phyloP scores from a whole-genome alignment of 2,113 vertebrate genomes.

The Gadus chalcogrammus region DNA sequence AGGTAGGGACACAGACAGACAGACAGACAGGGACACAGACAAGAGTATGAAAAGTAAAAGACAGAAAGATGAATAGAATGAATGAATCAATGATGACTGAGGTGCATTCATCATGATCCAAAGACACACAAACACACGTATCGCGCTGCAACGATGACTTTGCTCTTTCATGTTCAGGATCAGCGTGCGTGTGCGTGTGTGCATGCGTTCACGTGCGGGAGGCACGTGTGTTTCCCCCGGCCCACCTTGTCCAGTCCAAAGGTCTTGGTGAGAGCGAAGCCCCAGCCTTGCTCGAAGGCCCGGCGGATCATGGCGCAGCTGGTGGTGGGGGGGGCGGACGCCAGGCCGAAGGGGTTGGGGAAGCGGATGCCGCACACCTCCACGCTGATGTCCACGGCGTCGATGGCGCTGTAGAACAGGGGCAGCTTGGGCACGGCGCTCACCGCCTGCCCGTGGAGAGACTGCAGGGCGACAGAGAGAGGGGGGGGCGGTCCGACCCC shows the following conservation, averaged over 20 bases:
- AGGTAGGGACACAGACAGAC: too few relatives aligned
- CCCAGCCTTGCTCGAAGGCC: constrained; percentile 90
- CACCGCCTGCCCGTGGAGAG: constrained; percentile 70
- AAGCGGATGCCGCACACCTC: constrained; percentile 86
- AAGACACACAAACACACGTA: too few relatives aligned
- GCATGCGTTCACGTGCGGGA: not conserved
- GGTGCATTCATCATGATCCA: too few relatives aligned
- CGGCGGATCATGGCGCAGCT: constrained; percentile 89
- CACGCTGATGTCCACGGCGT: constrained; percentile 85
- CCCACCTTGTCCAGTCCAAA: constrained; percentile 88
- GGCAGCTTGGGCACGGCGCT: constrained; percentile 75
- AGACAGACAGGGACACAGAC: too few relatives aligned
- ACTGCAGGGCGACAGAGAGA: constrained; percentile 59
- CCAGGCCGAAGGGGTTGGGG: constrained; percentile 88
- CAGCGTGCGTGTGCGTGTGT: not conserved
- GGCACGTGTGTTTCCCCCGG: not conserved
- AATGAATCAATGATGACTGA: too few relatives aligned
- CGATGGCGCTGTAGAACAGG: constrained; percentile 83
- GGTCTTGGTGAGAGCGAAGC: constrained; percentile 91
- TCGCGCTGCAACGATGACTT: too few relatives aligned
- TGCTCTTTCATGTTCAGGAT: too few relatives aligned
- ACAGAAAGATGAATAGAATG: too few relatives aligned
- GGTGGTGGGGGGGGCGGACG: constrained; percentile 88
- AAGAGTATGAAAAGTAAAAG: too few relatives aligned
- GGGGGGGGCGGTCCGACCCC: too few relatives aligned